Percentiles rank a stretch among this genome's conserved stretches.
phyloP scores from a whole-genome alignment of 2,113 vertebrate species.

The Choloepus hoffmanni region DNA sequence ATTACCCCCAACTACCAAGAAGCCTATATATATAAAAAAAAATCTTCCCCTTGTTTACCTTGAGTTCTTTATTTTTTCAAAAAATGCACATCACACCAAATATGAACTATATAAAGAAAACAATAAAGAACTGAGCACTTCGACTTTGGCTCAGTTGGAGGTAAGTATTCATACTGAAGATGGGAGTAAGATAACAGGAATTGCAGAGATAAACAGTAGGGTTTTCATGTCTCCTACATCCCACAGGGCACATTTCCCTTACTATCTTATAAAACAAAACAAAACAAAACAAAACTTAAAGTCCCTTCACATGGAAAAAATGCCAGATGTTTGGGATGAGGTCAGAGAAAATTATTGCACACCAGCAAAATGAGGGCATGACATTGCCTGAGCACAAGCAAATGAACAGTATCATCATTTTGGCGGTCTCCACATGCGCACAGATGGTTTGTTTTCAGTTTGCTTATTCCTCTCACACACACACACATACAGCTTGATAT shows the following conservation, averaged over 20 bases:
- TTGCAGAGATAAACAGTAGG: background rate
- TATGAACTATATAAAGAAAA: conserved; percentile 59
- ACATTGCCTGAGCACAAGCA: rapidly evolving
- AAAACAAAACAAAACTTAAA: too few species aligned
- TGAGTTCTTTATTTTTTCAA: background rate
- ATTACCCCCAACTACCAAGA: background rate
- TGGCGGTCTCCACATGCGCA: background rate
- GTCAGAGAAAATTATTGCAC: background rate
- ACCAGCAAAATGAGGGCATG: background rate
- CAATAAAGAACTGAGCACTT: conserved; percentile 11
- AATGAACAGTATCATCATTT: rapidly evolving
- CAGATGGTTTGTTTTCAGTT: background rate
- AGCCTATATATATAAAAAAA: background rate
- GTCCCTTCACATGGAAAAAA: background rate
- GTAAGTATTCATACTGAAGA: background rate
- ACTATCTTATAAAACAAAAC: background rate
- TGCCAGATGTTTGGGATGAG: background rate
- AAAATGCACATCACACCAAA: conserved; percentile 38
- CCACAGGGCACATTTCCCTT: too few species aligned
- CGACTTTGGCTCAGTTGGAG: background rate
- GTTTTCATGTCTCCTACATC: background rate
- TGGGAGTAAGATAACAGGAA: background rate
- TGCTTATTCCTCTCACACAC: background rate
- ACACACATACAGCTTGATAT: background rate
- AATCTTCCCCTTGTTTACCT: background rate